Percentiles rank a stretch among this genome's conserved stretches.
These are phyloP conservation scores for Dermatophagoides farinae DNA, from an alignment of 1,140 invertebrate species.

Conservation along the genomic window DNA sequence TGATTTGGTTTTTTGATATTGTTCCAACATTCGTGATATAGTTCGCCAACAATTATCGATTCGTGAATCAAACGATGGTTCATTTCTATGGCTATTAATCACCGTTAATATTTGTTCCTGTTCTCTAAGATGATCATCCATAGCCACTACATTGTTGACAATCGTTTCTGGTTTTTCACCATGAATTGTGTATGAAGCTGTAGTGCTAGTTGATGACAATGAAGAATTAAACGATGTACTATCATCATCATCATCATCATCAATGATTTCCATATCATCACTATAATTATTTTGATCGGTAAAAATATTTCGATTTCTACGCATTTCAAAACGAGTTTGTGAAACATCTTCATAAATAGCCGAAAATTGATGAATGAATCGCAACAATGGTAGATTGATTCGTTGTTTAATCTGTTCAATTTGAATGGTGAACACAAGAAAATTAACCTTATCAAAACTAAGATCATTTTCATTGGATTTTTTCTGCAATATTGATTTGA, in stretches of 20 bases:
- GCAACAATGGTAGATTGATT: slow-evolving; percentile 80
- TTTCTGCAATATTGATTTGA: background rate
- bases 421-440: background rate
- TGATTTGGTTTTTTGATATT: slow-evolving; percentile 75
- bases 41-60: slow-evolving; percentile 65
- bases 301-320: slow-evolving; percentile 34
- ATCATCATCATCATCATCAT: slow-evolving; percentile 4
- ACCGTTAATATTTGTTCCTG: background rate
- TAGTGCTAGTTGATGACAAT: slow-evolving; percentile 8
- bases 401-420: slow-evolving; percentile 47
- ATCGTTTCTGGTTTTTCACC: background rate
- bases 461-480: background rate
- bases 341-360: slow-evolving; percentile 95
- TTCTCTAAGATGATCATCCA: background rate
- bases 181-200: background rate
- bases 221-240: background rate
- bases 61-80: background rate
- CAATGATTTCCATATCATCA: background rate
- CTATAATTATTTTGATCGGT: background rate
- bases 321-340: slow-evolving; percentile 68
- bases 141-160: background rate
- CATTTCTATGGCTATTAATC: background rate
- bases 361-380: slow-evolving; percentile 81
- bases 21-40: slow-evolving; percentile 69
- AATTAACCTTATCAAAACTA: background rate